Percentiles rank a stretch among this genome's conserved stretches.
Evolutionary conservation across 2,113 vertebrate species (phyloP).

Genomic region (Puffinus mauretanicus): DNA sequence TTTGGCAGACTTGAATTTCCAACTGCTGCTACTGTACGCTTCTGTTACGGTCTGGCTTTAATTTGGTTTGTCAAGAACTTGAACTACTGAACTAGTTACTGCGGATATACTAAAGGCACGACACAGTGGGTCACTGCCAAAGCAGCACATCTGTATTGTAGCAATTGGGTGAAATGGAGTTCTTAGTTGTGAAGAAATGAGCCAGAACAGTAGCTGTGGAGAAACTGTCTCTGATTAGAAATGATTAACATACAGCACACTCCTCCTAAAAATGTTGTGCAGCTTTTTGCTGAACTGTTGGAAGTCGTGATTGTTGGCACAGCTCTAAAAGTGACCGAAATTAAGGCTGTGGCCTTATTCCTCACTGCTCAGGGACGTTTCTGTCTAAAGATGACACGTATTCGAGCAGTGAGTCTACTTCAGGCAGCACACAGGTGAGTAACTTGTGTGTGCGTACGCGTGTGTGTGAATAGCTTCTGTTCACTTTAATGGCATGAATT

Average conservation of each 20-base stretch:
- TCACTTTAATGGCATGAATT: neutral
- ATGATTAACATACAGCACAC: constrained; percentile 3
- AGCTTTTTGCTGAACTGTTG: constrained; percentile 7
- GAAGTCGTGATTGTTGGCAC: neutral
- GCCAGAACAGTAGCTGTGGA: constrained; percentile 20
- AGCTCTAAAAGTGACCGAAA: neutral
- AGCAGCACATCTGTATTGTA: constrained; percentile 23
- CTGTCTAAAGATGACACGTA: neutral
- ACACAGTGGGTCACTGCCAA: neutral
- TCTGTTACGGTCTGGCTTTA: constrained; percentile 14
- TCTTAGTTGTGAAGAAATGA: constrained; percentile 53
- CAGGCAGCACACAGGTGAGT: neutral
- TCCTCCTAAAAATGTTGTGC: neutral
- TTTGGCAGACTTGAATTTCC: neutral
- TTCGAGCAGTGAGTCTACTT: neutral
- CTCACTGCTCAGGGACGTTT: neutral
- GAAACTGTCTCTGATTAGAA: constrained; percentile 33
- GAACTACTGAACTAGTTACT: neutral
- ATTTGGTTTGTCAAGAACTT: constrained; percentile 9
- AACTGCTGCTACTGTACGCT: neutral
- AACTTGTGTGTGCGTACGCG: neutral
- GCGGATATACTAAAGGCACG: neutral
- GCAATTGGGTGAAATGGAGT: neutral
- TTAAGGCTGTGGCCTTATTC: neutral
- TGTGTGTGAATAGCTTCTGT: neutral